Base-by-base conservation (phyloP, 2,797 vertebrate genomes). In the Myotis planiceps region DNA sequence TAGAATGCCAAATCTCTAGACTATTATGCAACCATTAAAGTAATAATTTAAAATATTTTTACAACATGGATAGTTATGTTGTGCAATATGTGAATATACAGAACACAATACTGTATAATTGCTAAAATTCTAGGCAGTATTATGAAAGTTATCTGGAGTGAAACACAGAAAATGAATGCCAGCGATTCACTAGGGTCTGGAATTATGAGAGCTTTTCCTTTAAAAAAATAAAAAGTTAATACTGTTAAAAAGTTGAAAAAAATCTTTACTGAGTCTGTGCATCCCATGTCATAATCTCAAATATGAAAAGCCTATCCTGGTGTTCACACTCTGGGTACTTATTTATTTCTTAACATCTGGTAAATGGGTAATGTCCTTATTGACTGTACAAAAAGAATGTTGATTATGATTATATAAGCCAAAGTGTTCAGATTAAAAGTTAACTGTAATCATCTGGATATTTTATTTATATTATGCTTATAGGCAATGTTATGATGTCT, bases 31-130 rank as follows among this genome's bases (percentile, higher is more conserved):
- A 63, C 6, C 23, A 89, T 51, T 55, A 92, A 81, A 86, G 60
- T 69, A 66, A 74, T 39, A 75, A 87, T n/a, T 85, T 83, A 15
- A 80, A 86, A 68, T 2, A 68, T 80, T 94, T 94, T 45, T 55
- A 10, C 7, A 91, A 79, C 37, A 37, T 23, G 39, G 23, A 68
- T 23, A 93, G 18, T 49, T 55, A 45, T 69, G 6, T 86, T 65
- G 82, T 45, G 29, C 19, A 71, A 34, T 37, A 83, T 15, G 1
- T 89, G 53, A 75, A 60, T 29, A 89, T 18, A 65, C 2, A 80
- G 63, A 69, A 94, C n/a, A 66, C 3, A 90, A 72, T 78, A 34
- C 5, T 75, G 23, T 39, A 60, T 65, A 18, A 78, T 63, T 19
- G 3, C 15, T 76, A 63, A 45, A 2, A 78, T 74, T 88, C 29